Conservation (phyloP, 2,797 vertebrate genomes). For the Ficedula albicollis region DNA sequence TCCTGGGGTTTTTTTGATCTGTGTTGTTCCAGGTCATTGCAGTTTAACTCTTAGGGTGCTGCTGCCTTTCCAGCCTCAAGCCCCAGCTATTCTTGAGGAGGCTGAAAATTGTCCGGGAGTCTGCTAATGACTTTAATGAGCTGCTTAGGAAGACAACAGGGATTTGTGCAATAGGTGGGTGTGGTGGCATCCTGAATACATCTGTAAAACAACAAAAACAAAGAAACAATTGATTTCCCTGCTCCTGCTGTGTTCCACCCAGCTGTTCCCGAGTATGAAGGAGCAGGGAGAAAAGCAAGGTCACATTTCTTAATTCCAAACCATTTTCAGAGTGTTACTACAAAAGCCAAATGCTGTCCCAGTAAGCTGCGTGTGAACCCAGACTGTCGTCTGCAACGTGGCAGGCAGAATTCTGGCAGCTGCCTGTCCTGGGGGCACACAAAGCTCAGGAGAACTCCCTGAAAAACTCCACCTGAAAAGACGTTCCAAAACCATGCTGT, state of each 20-base stretch:
- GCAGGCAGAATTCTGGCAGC: not conserved
- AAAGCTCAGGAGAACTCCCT: not conserved
- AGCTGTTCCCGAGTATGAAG: not conserved
- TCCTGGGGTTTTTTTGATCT: not conserved
- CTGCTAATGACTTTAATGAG: slow-evolving; percentile 12
- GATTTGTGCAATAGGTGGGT: not conserved
- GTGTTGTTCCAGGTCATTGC: not conserved
- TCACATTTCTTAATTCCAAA: not conserved
- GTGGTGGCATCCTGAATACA: not conserved
- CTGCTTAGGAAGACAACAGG: not conserved
- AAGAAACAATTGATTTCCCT: not conserved
- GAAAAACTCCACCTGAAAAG: not conserved
- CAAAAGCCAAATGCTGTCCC: not conserved
- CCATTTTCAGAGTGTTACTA: not conserved
- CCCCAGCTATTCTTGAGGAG: not conserved
- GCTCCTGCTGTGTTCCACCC: not conserved
- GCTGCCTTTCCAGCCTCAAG: not conserved
- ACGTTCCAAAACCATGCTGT: not conserved
- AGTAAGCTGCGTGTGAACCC: not conserved
- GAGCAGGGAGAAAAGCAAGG: not conserved
- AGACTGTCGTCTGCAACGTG: not conserved
- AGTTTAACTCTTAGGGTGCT: not conserved
- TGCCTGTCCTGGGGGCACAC: not conserved
- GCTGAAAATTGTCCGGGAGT: not conserved
- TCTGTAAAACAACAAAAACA: not conserved